These are phyloP conservation scores for Callopanchax toddi DNA, from an alignment of 2,113 vertebrate species.

Conservation along the genomic window DNA sequence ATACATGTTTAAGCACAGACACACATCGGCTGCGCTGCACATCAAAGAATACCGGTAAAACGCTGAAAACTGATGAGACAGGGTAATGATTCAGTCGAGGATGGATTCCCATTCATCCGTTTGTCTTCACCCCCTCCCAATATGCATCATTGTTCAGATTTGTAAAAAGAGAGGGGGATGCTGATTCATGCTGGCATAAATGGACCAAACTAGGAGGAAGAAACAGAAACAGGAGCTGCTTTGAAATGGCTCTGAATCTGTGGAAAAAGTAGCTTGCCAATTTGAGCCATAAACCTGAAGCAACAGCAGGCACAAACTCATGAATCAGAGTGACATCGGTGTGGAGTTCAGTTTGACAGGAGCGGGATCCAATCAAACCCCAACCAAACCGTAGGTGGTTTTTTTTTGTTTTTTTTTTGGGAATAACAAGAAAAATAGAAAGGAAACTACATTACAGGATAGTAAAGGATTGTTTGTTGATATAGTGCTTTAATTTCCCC, in stretches of 20 bases:
- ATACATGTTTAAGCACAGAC: constrained; percentile 10
- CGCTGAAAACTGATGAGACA: constrained; percentile 18
- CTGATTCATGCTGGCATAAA: constrained; percentile 70
- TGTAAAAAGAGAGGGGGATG: constrained; percentile 40
- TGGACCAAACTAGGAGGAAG: constrained; percentile 31
- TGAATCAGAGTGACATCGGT: constrained; percentile 67
- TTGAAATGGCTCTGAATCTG: constrained; percentile 60
- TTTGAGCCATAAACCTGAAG: constrained; percentile 65
- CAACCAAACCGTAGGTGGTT: constrained; percentile 33
- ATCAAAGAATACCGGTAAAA: constrained; percentile 42
- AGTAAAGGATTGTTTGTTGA: constrained; percentile 14
- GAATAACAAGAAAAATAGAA: constrained; percentile 20
- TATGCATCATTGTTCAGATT: constrained; percentile 43
- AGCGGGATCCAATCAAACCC: constrained; percentile 58
- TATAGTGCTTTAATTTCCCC: not conserved
- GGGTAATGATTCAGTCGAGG: constrained; percentile 35
- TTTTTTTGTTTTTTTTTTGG: constrained; percentile 17
- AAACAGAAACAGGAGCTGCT: constrained; percentile 36
- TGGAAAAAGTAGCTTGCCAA: constrained; percentile 67
- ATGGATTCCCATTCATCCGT: constrained; percentile 49
- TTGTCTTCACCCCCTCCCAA: constrained; percentile 20
- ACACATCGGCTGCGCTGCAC: constrained; percentile 6
- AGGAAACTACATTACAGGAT: constrained; percentile 6
- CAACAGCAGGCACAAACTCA: constrained; percentile 66
- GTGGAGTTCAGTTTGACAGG: constrained; percentile 42